These are phyloP conservation scores for Lonchura striata DNA, from an alignment of 2,113 vertebrate genomes.

Conservation along the genomic window DNA sequence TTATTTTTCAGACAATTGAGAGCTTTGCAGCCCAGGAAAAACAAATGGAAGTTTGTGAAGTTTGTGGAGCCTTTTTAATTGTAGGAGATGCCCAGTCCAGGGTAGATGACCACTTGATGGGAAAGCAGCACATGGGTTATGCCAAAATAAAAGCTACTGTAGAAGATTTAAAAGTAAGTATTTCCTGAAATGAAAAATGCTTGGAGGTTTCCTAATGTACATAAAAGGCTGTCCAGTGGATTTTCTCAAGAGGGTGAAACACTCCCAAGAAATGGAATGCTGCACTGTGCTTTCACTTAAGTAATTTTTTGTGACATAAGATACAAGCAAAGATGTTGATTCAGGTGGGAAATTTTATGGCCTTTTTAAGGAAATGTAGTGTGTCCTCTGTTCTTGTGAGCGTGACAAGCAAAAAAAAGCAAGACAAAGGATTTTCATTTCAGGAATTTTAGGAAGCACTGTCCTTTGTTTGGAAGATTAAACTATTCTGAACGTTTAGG, in stretches of 20 bases:
- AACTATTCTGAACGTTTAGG: neutral
- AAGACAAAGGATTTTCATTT: neutral
- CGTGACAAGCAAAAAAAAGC: neutral
- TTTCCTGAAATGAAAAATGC: neutral
- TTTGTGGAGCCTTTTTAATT: constrained; percentile 97
- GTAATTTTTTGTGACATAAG: neutral
- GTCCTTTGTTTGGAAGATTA: neutral
- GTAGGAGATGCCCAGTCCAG: constrained; percentile 97
- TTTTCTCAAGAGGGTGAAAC: neutral
- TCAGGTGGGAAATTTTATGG: neutral
- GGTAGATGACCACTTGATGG: constrained; percentile 98
- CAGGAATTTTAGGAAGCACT: neutral
- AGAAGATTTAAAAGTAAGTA: constrained; percentile 94
- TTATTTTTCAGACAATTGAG: constrained; percentile 87
- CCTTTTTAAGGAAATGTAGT: neutral
- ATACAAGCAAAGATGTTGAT: neutral
- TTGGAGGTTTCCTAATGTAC: neutral
- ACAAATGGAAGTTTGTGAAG: constrained; percentile 99
- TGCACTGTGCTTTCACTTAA: neutral
- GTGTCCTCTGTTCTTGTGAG: neutral
- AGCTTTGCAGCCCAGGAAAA: constrained; percentile 99
- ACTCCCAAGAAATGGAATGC: neutral
- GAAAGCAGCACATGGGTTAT: constrained; percentile 99
- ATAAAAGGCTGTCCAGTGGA: neutral
- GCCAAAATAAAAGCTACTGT: constrained; percentile 99